phyloP scores from a whole-genome alignment of 2,888 invertebrate genomes.

The Phaonia tiefii region DNA sequence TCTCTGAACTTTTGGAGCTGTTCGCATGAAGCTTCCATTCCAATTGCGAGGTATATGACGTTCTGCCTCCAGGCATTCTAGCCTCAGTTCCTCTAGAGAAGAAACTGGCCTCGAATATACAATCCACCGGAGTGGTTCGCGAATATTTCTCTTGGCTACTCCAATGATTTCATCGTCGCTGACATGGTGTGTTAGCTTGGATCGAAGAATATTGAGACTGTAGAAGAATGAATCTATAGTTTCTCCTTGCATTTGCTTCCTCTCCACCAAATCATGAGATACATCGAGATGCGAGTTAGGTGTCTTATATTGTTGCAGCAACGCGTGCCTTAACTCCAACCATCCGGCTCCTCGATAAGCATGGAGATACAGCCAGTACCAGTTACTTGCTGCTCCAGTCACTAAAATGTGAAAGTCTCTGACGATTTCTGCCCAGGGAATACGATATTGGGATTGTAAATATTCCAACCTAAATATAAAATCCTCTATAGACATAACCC shows the following conservation, averaged over 20 bases:
- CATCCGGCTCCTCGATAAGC: neutral
- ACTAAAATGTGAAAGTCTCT: conserved; percentile 9
- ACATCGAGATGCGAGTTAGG: conserved; percentile 1
- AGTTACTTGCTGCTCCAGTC: neutral
- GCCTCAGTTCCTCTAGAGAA: conserved; percentile 18
- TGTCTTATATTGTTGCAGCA: neutral
- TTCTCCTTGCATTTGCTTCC: conserved; percentile 2
- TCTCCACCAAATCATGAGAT: conserved; percentile 8
- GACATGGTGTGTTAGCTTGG: neutral
- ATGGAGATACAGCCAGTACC: neutral
- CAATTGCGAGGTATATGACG: neutral
- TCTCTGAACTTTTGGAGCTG: neutral
- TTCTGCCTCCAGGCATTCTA: conserved; percentile 28
- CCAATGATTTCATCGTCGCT: neutral
- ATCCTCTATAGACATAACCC: no score
- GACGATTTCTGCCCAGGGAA: conserved; percentile 14
- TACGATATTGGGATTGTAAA: conserved; percentile 9
- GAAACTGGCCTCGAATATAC: neutral
- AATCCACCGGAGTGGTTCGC: neutral
- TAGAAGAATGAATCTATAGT: conserved; percentile 3
- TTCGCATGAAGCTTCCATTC: neutral
- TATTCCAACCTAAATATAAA: neutral
- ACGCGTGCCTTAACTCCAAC: neutral
- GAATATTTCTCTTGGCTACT: neutral
- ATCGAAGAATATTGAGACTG: neutral